These are phyloP conservation scores for Platichthys flesus DNA, from an alignment of 2,113 vertebrate genomes.

Conservation along the genomic window DNA sequence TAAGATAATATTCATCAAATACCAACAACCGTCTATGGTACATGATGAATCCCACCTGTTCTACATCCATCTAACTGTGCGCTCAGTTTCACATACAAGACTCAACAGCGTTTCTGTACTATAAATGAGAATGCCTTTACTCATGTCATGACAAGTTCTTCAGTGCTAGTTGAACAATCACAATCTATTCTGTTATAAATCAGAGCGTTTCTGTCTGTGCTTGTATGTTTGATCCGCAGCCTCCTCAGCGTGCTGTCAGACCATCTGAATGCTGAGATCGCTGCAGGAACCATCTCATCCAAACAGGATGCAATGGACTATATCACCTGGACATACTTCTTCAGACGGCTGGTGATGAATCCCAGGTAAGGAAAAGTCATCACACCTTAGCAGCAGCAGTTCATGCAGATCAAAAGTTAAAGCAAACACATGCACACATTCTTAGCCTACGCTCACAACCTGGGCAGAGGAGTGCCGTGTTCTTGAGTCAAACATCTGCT, in stretches of 20 bases:
- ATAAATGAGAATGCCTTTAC: too few species aligned
- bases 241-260: constrained; percentile 93
- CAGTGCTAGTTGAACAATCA: not conserved
- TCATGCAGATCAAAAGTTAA: constrained; percentile 22
- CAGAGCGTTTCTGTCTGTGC: not conserved
- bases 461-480: constrained; percentile 27
- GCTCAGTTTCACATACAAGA: too few species aligned
- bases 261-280: constrained; percentile 96
- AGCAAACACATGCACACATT: constrained; percentile 26
- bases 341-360: constrained; percentile 97
- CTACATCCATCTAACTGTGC: too few species aligned
- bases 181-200: not conserved
- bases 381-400: constrained; percentile 6
- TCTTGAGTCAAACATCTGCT: constrained; percentile 77
- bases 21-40: too few species aligned
- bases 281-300: constrained; percentile 93
- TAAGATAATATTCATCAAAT: too few species aligned
- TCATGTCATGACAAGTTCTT: too few species aligned
- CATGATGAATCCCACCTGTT: too few species aligned
- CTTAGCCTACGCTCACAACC: constrained; percentile 8
- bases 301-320: constrained; percentile 99
- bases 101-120: too few species aligned
- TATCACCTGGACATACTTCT: constrained; percentile 99
- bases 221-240: constrained; percentile 69
- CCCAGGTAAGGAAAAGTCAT: constrained; percentile 85